These are phyloP conservation scores for Tethya wilhelma DNA, from an alignment of 37 sponge, comb jelly and placozoan species.

Conservation along the genomic window DNA sequence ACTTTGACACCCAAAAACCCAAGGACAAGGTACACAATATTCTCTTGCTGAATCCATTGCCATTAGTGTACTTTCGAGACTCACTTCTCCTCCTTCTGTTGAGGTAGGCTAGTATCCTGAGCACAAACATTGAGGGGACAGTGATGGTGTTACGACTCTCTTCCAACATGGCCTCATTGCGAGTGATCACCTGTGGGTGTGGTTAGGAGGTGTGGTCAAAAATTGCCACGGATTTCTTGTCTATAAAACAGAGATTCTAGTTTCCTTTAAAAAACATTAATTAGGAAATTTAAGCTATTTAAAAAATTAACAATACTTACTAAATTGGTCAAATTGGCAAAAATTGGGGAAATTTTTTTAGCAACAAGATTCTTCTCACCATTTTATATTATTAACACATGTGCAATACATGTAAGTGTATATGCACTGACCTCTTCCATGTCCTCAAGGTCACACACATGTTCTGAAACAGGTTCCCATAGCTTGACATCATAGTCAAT, in stretches of 20 bases:
- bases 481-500: conserved; percentile 90
- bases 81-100: conserved; percentile 66
- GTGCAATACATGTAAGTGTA: conserved; percentile 3
- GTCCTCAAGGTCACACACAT: conserved; percentile 39
- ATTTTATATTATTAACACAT: background rate
- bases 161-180: conserved; percentile 81
- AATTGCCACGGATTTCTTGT: too few relatives aligned
- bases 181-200: conserved; percentile 47
- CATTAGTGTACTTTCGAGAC: background rate
- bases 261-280: background rate
- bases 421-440: conserved; percentile 35
- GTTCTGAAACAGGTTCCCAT: conserved; percentile 71
- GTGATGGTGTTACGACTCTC: conserved; percentile 82
- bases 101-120: conserved; percentile 74
- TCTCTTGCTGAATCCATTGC: background rate
- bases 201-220: too few relatives aligned
- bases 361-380: too few relatives aligned
- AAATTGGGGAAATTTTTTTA: too few relatives aligned
- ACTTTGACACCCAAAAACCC: too few relatives aligned
- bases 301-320: too few relatives aligned
- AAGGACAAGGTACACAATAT: too few relatives aligned
- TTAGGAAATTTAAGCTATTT: background rate
- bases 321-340: too few relatives aligned
- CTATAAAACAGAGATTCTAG: too few relatives aligned
- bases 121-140: conserved; percentile 68